Base-by-base conservation (phyloP, 2,113 vertebrate genomes). In the Ctenomys sociabilis region DNA sequence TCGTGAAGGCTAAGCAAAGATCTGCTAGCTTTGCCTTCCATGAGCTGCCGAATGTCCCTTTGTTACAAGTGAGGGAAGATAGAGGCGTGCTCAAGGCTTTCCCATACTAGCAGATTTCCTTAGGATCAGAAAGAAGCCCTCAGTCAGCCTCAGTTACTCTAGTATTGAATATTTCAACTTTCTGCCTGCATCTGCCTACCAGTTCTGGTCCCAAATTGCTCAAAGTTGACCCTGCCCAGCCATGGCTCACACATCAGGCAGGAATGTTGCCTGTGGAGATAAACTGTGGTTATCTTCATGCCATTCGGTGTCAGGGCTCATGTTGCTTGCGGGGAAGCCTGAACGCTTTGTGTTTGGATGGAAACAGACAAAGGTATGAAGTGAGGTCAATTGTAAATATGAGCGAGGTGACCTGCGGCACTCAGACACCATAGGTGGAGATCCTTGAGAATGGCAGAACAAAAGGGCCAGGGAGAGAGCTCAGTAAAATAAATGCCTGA, bases 181-280 rank as follows among this genome's bases (percentile, higher is more conserved):
- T 93, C 90, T 72, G 30, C 83, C 80, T 86, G 83, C 37, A 86
- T 77, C 90, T 85, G 30, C 96, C 94, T 92, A 94, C 95, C 57
- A 16, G 73, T 54, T 92, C 90, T 91, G 61, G 85, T 66, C 57
- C 68, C 52, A 92, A 43, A 90, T 85, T 88, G 32, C 91, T 88
- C 85, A 54, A 16, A 66, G 52, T 72, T 96, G 68, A 63, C 75
- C 59, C 43, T 54, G 91, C 68, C 92, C 45, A 83, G 88, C 66
- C 45, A n/a, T 30, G 77, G 63, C 63, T 81, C 73, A 30, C 37
- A 40, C 7, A 13, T 43, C 64, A 77, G 59, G 22, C n/a, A 86
- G 75, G 83, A 95, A 89, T 66, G 68, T 81, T 59, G 43, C 84
- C 22, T n/a, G 54, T 66, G 68, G 35, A 70, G 21, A 70, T 94